Evolutionary conservation across 2,113 vertebrate species (phyloP), one percentile per base, ranked within the genome.

Genomic region (Hydropotes inermis): DNA sequence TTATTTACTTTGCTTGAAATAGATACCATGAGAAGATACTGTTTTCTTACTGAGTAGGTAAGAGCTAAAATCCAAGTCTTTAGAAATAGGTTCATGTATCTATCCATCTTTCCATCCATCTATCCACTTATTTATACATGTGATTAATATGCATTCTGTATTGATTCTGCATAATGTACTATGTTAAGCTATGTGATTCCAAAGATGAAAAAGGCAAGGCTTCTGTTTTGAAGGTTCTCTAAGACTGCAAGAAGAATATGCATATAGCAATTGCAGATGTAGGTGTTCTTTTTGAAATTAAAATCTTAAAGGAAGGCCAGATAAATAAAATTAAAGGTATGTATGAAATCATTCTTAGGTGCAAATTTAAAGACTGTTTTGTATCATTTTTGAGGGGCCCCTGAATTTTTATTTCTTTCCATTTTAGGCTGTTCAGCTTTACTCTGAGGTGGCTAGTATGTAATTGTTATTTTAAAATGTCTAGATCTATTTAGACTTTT

Each of bases 391-490:
- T 70, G 47, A 81, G 52, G 57, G 15, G 1, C 3, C 39, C 13
- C 39, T 47, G 11, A 30, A 6, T 7, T 91, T 28, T 78, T 55
- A 5, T 78, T 91, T 96, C 27, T 19, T 91, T 94, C 47, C 76
- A 36, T 86, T 96, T 96, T 76, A 91, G 39, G 6, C 15, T 78
- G 52, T 95, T 96, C 39, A 92, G 13, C 94, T 89, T 70, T 89
- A 74, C 57, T 76, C 1, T 89, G 57, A 60, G 4, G 5, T 83
- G 85, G 16, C 33, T 23, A 95, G 52, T 11, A 17, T 17, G 6
- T 50, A 95, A 50, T 60, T 76, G 21, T 47, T 96, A 45, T 87
- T 96, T 96, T 54, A 79, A 94, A 95, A 78, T 6, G 28, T 95
- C 25, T 87, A 57, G 4, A 36, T 76, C 27, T 92, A 7, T 50